phyloP scores from a whole-genome alignment of 2,888 invertebrate species.

The Coleophora deauratella region DNA sequence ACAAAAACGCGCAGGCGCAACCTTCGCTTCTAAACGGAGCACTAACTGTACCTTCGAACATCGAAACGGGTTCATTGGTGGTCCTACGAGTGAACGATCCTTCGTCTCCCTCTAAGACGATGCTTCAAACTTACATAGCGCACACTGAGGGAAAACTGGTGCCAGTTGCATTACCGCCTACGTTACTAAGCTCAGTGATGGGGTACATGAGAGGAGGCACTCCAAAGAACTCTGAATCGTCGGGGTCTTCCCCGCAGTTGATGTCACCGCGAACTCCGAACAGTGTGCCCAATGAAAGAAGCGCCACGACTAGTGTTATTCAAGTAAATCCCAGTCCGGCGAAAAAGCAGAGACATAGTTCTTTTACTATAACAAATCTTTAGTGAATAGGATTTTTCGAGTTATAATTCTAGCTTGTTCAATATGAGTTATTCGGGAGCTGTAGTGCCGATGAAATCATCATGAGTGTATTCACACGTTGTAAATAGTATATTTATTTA shows the following conservation, averaged over 20 bases:
- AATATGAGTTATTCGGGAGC: too few species aligned
- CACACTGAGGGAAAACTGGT: slow-evolving; percentile 44
- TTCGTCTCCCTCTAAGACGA: slow-evolving; percentile 51
- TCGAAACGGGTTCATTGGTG: slow-evolving; percentile 56
- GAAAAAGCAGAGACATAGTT: slow-evolving; percentile 43
- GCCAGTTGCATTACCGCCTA: slow-evolving; percentile 47
- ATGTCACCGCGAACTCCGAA: slow-evolving; percentile 47
- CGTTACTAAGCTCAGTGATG: slow-evolving; percentile 50
- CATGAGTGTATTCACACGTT: neutral
- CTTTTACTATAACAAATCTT: slow-evolving; percentile 57
- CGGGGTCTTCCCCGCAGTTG: slow-evolving; percentile 59
- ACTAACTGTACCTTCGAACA: slow-evolving; percentile 39
- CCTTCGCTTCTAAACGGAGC: slow-evolving; percentile 12
- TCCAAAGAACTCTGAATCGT: slow-evolving; percentile 34
- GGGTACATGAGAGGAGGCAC: slow-evolving; percentile 57
- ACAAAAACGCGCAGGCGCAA: slow-evolving; percentile 11
- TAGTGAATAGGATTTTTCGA: slow-evolving; percentile 15
- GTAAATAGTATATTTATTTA: neutral
- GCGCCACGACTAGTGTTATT: slow-evolving; percentile 31
- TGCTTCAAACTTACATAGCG: slow-evolving; percentile 61
- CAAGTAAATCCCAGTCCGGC: slow-evolving; percentile 35
- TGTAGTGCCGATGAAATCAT: neutral
- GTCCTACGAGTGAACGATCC: slow-evolving; percentile 60
- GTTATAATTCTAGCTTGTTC: too few species aligned
- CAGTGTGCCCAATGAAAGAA: slow-evolving; percentile 27